A percentile compares a stretch with the other conserved stretches of the same genome.
Evolutionary conservation across 2,113 vertebrate species (phyloP).

Genomic region (Progne subis): DNA sequence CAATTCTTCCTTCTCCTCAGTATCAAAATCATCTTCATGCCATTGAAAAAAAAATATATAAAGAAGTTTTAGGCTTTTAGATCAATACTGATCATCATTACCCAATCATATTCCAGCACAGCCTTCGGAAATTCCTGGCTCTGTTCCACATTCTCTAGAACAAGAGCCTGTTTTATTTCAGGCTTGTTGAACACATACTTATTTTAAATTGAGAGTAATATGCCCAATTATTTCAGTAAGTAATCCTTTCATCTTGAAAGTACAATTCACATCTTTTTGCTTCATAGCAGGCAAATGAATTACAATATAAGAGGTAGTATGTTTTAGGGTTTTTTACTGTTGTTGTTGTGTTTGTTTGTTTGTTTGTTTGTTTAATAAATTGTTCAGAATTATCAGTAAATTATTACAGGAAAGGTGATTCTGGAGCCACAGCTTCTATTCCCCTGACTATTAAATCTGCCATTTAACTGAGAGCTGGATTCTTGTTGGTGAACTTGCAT

Average conservation of each 20-base stretch:
- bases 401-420: conserved; percentile 35
- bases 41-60: not conserved
- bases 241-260: conserved; percentile 35
- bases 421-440: conserved; percentile 27
- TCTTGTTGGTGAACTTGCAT: not conserved
- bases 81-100: not conserved
- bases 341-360: too few relatives aligned
- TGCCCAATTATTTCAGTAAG: conserved; percentile 15
- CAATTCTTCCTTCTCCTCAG: not conserved
- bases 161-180: not conserved
- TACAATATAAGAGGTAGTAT: not conserved
- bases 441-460: not conserved
- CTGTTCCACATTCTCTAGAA: not conserved
- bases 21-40: not conserved
- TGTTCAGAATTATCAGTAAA: not conserved
- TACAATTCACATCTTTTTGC: not conserved
- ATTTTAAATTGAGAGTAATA: not conserved
- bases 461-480: not conserved
- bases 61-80: not conserved
- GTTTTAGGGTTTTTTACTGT: fast-evolving
- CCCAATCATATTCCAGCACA: not conserved
- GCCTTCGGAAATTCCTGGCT: not conserved
- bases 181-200: not conserved
- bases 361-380: not conserved
- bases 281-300: conserved; percentile 9